These are phyloP conservation scores for Thomomys bottae DNA, from an alignment of 2,113 vertebrate genomes.

Conservation along the genomic window DNA sequence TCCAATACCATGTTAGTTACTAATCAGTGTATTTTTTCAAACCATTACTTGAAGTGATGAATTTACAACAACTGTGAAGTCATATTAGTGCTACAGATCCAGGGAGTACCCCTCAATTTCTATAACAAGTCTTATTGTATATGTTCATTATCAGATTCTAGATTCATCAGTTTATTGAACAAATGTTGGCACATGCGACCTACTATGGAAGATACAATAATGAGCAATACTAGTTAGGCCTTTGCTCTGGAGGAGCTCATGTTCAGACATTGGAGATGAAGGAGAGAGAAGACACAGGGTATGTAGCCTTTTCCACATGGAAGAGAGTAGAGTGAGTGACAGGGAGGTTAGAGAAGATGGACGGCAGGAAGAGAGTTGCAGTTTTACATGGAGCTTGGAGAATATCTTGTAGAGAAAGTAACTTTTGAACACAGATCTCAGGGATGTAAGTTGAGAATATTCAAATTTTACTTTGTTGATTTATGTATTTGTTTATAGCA, in stretches of 20 bases:
- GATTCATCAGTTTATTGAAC: not conserved
- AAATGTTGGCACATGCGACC: not conserved
- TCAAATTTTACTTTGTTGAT: conserved; percentile 5
- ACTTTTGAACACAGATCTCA: conserved; percentile 16
- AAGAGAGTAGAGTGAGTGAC: not conserved
- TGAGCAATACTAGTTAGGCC: not conserved
- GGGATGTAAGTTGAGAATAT: not conserved
- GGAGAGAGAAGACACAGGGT: not conserved
- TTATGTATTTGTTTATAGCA: not conserved
- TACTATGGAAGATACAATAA: not conserved
- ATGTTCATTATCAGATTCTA: conserved; percentile 11
- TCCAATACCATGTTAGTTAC: no score
- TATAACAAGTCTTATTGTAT: not conserved
- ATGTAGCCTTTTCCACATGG: not conserved
- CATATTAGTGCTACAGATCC: not conserved
- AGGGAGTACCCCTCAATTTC: not conserved
- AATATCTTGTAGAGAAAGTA: not conserved
- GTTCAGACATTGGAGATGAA: not conserved
- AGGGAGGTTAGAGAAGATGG: not conserved
- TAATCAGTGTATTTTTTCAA: conserved; percentile 27
- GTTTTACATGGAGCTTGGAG: not conserved
- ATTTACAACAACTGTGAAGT: conserved; percentile 25
- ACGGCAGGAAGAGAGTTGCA: not conserved
- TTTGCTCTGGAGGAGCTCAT: not conserved
- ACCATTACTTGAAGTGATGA: conserved; percentile 10